A percentile compares a stretch with the other conserved stretches of the same genome.
These are phyloP conservation scores for Piscicola geometra DNA, from an alignment of 2,888 invertebrate species.

Conservation along the genomic window DNA sequence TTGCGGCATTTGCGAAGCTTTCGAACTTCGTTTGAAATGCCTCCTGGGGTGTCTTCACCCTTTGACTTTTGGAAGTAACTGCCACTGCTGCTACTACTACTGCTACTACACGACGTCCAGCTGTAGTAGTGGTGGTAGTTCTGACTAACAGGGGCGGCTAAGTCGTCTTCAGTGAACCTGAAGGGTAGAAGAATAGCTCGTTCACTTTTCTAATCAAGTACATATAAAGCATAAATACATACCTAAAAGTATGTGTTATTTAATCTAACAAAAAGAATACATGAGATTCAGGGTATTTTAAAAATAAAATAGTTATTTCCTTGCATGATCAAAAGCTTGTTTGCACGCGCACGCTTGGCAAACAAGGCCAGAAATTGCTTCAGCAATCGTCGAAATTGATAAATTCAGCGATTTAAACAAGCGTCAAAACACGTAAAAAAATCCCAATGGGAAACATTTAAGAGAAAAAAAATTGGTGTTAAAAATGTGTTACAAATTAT, in stretches of 20 bases:
- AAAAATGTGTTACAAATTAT: too few relatives aligned
- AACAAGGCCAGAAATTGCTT: neutral
- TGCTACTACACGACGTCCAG: conserved; percentile 3
- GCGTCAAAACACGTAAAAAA: neutral
- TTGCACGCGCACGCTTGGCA: neutral
- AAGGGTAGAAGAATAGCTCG: neutral
- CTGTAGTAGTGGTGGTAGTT: conserved; percentile 3
- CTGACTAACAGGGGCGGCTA: neutral
- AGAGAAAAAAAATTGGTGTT: too few relatives aligned
- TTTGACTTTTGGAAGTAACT: conserved; percentile 7
- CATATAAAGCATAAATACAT: too few relatives aligned
- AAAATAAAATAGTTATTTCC: too few relatives aligned
- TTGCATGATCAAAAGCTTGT: conserved; percentile 1
- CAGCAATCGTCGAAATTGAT: neutral
- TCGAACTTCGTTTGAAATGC: neutral
- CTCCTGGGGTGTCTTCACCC: neutral
- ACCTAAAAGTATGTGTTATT: too few relatives aligned
- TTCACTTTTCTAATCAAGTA: neutral
- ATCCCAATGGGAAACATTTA: neutral
- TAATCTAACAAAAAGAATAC: too few relatives aligned
- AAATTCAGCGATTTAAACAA: neutral
- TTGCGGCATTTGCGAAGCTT: conserved; percentile 23
- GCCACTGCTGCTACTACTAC: conserved; percentile 4
- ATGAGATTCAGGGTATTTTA: too few relatives aligned
- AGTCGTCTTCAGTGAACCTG: conserved; percentile 26